Conservation (phyloP, 2,888 invertebrate species). For the Drosophila seclusa region DNA sequence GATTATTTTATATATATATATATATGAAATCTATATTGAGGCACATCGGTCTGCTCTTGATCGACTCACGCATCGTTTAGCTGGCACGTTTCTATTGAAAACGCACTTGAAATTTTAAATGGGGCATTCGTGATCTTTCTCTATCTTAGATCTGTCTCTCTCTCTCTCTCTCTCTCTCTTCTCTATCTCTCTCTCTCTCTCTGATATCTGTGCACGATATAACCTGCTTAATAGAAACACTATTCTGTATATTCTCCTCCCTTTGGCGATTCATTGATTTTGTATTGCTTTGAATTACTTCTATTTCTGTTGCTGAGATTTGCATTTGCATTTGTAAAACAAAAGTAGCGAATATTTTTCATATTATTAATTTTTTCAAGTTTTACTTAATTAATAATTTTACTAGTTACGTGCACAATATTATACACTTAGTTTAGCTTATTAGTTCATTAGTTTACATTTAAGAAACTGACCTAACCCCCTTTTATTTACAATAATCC, state of each 20-base stretch:
- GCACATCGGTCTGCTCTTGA: constrained; percentile 55
- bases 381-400: background rate
- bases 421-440: background rate
- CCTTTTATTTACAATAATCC: background rate
- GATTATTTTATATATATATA: constrained; percentile 19
- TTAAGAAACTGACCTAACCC: background rate
- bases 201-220: background rate
- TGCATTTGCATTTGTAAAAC: background rate
- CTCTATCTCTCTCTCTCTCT: background rate
- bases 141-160: no score
- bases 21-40: constrained; percentile 32
- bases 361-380: no score
- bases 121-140: constrained; percentile 26
- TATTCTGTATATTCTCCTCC: background rate
- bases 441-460: background rate
- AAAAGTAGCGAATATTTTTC: background rate
- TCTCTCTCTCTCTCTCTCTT: background rate
- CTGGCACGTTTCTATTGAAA: constrained; percentile 64
- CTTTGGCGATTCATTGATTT: background rate
- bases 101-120: constrained; percentile 67
- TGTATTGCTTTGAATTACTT: background rate
- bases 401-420: background rate
- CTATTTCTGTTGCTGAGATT: background rate
- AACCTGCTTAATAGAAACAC: constrained; percentile 4
- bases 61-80: constrained; percentile 66